Base-by-base conservation (phyloP, 2,797 vertebrate genomes). In the Anguilla megastoma region DNA sequence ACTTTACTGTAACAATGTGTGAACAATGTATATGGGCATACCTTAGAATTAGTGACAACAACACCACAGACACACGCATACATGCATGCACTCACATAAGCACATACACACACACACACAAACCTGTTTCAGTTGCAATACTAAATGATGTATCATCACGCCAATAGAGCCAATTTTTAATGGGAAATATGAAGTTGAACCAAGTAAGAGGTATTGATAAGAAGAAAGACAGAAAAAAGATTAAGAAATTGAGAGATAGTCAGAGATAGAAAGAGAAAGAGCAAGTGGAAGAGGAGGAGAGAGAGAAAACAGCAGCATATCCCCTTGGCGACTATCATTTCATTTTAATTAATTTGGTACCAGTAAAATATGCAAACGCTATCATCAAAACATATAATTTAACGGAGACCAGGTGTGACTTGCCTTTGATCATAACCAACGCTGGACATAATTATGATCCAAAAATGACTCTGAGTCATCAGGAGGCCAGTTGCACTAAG, bases 321-420 rank as follows among this genome's bases (percentile, higher is more conserved):
- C 88, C 85, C 79, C 30, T 71, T 86, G 82, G 21, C 90, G 84
- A 66, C 90, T 91, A 88, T 94, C 91, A 94, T 92, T 95, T 95
- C 94, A 95, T 91, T 94, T 85, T 96, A 95, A 96, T 96, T 95
- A 95, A 95, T 95, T 96, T 92, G 88, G 94, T 95, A 93, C 95
- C 95, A 95, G 94, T 94, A 95, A 94, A 96, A 96, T 95, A 95
- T 95, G 95, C 87, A 94, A 93, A 94, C 85, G 86, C 91, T 76
- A 76, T 56, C 87, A 87, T 85, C 95, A 95, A 94, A 89, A 94
- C 95, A 95, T 12, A 89, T 89, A 90, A 91, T 94, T 95, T 94
- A 95, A 94, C 95, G 92, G 94, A 94, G 94, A 96, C 95, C 96
- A 96, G 96, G 96, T 96, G 95, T 94, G 94, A 93, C 93, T 94